Evolutionary conservation across 1,140 invertebrate species (phyloP).

Genomic region (Papilio polyxenes): DNA sequence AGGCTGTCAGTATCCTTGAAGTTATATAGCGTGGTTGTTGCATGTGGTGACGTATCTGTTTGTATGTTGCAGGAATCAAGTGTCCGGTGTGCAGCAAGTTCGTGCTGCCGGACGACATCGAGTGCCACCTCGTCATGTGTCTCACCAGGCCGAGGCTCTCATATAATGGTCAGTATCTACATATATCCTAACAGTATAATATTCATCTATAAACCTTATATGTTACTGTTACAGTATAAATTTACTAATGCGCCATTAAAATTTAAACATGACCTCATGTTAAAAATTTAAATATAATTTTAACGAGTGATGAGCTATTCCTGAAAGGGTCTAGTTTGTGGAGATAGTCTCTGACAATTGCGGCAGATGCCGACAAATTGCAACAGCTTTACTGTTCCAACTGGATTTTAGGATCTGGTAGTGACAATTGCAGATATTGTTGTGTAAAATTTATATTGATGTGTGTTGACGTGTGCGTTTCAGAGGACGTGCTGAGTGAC

Average conservation of each 20-base stretch:
- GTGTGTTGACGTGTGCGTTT: slow-evolving; percentile 59
- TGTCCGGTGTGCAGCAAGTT: slow-evolving; percentile 99
- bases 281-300: too few species aligned
- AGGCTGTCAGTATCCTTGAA: too few species aligned
- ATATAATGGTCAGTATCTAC: slow-evolving; percentile 93
- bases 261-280: too few species aligned
- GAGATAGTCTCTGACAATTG: too few species aligned
- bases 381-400: too few species aligned
- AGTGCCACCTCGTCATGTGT: slow-evolving; percentile 99
- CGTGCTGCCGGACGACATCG: slow-evolving; percentile 97
- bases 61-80: slow-evolving; percentile 91
- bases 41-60: background rate
- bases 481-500: slow-evolving; percentile 98
- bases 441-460: background rate
- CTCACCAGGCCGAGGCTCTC: slow-evolving; percentile 98
- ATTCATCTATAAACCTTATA: too few species aligned
- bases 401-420: too few species aligned
- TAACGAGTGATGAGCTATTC: too few species aligned
- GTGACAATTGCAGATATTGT: too few species aligned
- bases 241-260: too few species aligned
- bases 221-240: background rate
- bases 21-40: background rate
- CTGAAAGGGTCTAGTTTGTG: too few species aligned
- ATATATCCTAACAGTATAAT: background rate
- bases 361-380: too few species aligned